Evolutionary conservation across 1,140 invertebrate genomes (phyloP).

Genomic region (Drosophila ficusphila): DNA sequence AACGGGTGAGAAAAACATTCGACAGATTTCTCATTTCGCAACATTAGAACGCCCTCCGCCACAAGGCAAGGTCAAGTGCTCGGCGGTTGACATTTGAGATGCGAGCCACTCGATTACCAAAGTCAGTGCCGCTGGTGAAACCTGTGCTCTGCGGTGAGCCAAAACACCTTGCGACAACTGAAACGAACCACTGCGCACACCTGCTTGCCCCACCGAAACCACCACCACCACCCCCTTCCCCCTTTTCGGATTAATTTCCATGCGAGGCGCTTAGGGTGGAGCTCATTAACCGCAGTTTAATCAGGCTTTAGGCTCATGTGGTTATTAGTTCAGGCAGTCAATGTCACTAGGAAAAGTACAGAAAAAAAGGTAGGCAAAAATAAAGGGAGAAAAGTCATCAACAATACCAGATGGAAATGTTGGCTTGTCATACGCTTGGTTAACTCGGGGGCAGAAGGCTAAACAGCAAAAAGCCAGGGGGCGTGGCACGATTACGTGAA

Average conservation of each 20-base stretch:
- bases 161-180: conserved; percentile 54
- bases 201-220: not conserved
- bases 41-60: conserved; percentile 7
- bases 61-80: conserved; percentile 31
- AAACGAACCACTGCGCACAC: conserved; percentile 42
- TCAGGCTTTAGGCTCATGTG: conserved; percentile 69
- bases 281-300: conserved; percentile 81
- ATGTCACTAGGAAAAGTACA: conserved; percentile 28
- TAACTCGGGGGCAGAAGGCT: conserved; percentile 17
- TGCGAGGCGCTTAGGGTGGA: conserved; percentile 17
- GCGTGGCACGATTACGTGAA: conserved; percentile 23
- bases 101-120: conserved; percentile 50
- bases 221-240: not conserved
- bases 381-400: not conserved
- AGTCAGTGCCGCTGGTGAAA: conserved; percentile 40
- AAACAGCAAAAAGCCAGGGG: conserved; percentile 6
- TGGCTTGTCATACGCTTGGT: conserved; percentile 53
- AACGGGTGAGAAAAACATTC: not conserved
- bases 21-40: conserved; percentile 9
- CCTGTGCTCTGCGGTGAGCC: conserved; percentile 37
- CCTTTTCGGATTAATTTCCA: conserved; percentile 23
- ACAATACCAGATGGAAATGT: conserved; percentile 28
- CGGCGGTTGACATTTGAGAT: conserved; percentile 32
- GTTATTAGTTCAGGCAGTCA: conserved; percentile 75
- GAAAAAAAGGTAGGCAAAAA: conserved; percentile 7